Evolutionary conservation across 1,140 invertebrate genomes (phyloP).

Genomic region (Oryzaephilus surinamensis): DNA sequence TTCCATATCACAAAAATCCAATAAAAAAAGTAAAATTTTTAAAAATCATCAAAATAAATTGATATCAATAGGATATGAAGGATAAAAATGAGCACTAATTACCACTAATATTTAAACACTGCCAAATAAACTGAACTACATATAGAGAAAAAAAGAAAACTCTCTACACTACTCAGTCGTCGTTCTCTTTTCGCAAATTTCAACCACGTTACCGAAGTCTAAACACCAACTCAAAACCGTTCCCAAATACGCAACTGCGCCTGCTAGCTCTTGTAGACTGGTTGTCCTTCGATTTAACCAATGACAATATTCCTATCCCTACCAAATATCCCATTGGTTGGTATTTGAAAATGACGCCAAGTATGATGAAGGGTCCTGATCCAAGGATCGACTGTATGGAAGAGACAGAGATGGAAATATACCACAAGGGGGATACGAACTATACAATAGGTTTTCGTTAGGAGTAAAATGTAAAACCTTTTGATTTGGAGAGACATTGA

Average conservation of each 20-base stretch:
- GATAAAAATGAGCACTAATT: neutral
- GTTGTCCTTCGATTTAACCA: slow-evolving; percentile 28
- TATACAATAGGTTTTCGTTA: too few relatives aligned
- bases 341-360: slow-evolving; percentile 23
- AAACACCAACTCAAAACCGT: too few relatives aligned
- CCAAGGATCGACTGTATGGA: neutral
- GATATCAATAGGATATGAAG: neutral
- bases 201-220: neutral
- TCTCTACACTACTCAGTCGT: slow-evolving; percentile 3
- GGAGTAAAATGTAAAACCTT: too few relatives aligned
- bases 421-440: neutral
- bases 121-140: neutral
- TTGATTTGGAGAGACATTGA: slow-evolving; percentile 15
- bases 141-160: slow-evolving; percentile 1
- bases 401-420: neutral
- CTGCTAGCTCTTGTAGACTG: slow-evolving; percentile 14
- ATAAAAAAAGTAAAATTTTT: slow-evolving; percentile 17
- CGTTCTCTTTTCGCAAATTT: neutral
- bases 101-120: neutral
- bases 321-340: slow-evolving; percentile 21
- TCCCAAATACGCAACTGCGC: slow-evolving; percentile 21
- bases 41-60: neutral
- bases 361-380: neutral
- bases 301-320: slow-evolving; percentile 19
- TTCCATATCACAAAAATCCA: slow-evolving; percentile 32